A percentile compares a stretch with the other conserved stretches of the same genome.
These are phyloP conservation scores for Nyctereutes procyonoides DNA, from an alignment of 2,113 vertebrate species.

Conservation along the genomic window DNA sequence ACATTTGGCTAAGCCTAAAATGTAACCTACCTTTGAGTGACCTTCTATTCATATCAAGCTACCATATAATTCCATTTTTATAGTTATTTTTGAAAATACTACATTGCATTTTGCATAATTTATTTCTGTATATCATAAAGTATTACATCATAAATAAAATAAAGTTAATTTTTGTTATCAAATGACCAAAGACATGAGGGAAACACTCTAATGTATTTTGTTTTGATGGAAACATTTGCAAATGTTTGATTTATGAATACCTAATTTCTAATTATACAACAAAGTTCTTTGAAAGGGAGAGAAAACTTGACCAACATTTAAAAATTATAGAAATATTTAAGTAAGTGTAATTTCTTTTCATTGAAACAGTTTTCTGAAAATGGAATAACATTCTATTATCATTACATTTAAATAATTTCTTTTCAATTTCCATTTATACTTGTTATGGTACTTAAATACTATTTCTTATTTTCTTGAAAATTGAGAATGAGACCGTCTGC, in stretches of 20 bases:
- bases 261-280: slow-evolving; percentile 17
- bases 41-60: background rate
- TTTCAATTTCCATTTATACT: background rate
- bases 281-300: background rate
- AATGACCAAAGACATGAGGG: slow-evolving; percentile 50
- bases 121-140: slow-evolving; percentile 48
- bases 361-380: background rate
- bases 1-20: background rate
- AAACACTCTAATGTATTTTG: slow-evolving; percentile 28
- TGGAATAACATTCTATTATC: background rate
- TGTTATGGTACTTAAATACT: background rate
- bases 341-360: background rate
- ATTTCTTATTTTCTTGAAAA: background rate
- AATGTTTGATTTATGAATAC: background rate
- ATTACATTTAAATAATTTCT: background rate
- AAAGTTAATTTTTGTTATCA: slow-evolving; percentile 58
- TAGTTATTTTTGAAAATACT: slow-evolving; percentile 65
- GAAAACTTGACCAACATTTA: background rate
- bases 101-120: slow-evolving; percentile 33
- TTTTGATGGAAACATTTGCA: slow-evolving; percentile 61
- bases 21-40: background rate
- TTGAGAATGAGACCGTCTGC: background rate
- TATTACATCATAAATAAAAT: slow-evolving; percentile 37
- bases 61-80: background rate
- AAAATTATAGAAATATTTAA: slow-evolving; percentile 1